Conservation (phyloP, 2,113 vertebrate species). For the Neoarius graeffei region DNA sequence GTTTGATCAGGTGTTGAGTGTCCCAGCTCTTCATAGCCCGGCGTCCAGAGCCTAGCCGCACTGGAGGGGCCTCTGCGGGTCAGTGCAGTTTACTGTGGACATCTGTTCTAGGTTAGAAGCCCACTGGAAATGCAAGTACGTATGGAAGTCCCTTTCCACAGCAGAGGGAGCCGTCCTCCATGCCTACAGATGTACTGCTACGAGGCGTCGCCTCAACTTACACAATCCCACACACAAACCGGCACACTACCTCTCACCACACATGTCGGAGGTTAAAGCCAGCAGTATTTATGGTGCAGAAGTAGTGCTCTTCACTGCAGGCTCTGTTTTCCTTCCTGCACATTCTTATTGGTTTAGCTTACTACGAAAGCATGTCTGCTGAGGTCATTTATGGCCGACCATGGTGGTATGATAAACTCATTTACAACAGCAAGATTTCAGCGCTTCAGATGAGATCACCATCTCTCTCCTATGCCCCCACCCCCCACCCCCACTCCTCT, state of each 20-base stretch:
- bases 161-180: constrained; percentile 78
- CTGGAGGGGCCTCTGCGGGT: constrained; percentile 76
- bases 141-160: constrained; percentile 84
- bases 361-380: constrained; percentile 82
- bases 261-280: constrained; percentile 78
- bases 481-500: not conserved
- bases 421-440: constrained; percentile 83
- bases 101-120: constrained; percentile 89
- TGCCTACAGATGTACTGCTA: constrained; percentile 71
- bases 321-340: constrained; percentile 80
- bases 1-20: constrained; percentile 92
- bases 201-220: constrained; percentile 63
- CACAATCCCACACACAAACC: constrained; percentile 60
- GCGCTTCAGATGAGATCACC: constrained; percentile 78
- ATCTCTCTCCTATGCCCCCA: not conserved
- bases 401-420: constrained; percentile 74
- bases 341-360: constrained; percentile 82
- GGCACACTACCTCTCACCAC: constrained; percentile 64
- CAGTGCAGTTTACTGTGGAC: constrained; percentile 84
- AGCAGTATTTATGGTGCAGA: constrained; percentile 76
- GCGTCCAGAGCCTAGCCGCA: constrained; percentile 65
- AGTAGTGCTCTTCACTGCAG: constrained; percentile 65
- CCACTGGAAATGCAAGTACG: constrained; percentile 76
- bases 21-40: constrained; percentile 56
- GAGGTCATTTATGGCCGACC: constrained; percentile 87